Percentiles rank a stretch among this genome's conserved stretches.
These are phyloP conservation scores for Idaea straminata DNA, from an alignment of 2,888 invertebrate genomes.

Conservation along the genomic window DNA sequence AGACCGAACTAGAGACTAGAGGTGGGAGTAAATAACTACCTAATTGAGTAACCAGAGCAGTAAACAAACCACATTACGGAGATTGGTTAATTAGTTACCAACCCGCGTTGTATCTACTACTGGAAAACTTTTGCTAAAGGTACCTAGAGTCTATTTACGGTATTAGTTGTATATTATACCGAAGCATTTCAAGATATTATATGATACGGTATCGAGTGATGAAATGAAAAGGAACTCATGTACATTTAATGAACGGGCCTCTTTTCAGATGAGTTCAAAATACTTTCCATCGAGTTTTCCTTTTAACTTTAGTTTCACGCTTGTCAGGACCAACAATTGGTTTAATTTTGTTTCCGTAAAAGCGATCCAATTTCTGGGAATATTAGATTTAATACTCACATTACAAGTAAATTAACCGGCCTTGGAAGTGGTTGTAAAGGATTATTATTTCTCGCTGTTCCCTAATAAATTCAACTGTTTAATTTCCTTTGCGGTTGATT, in stretches of 20 bases:
- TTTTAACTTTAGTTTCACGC: not conserved
- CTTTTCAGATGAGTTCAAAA: not conserved
- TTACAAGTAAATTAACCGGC: slow-evolving; percentile 34
- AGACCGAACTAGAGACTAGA: slow-evolving; percentile 46
- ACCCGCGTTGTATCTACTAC: slow-evolving; percentile 11
- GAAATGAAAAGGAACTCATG: not conserved
- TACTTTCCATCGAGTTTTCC: not conserved
- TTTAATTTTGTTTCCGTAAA: slow-evolving; percentile 1
- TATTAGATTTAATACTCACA: slow-evolving; percentile 10
- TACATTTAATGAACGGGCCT: not conserved
- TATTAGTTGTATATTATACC: not conserved
- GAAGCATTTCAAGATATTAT: not conserved
- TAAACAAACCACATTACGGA: slow-evolving; percentile 30
- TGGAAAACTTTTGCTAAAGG: not conserved
- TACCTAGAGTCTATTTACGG: not conserved
- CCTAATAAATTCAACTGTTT: slow-evolving; percentile 65
- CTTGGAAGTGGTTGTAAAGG: slow-evolving; percentile 39
- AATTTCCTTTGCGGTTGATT: slow-evolving; percentile 68
- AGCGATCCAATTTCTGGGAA: not conserved
- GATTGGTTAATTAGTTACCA: slow-evolving; percentile 33
- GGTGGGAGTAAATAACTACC: slow-evolving; percentile 43
- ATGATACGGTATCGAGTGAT: not conserved
- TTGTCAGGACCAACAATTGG: not conserved
- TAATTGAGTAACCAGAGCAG: slow-evolving; percentile 32
- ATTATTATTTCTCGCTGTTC: slow-evolving; percentile 43